Evolutionary conservation across 2,888 invertebrate species (phyloP).

Genomic region (Thecophora atra): DNA sequence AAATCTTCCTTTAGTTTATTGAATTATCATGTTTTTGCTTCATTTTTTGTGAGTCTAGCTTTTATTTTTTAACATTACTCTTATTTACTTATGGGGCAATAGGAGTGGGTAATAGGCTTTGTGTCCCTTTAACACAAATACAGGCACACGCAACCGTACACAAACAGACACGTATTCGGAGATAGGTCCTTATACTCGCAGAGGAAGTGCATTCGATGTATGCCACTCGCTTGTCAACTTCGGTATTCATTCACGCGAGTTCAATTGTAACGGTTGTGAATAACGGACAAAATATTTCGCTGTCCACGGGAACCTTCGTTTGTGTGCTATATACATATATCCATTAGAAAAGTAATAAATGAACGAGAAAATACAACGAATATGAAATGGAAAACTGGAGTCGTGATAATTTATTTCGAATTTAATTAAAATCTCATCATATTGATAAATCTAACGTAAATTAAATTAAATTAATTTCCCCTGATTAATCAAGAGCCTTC

Average conservation of each 20-base stretch:
- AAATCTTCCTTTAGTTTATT: not conserved
- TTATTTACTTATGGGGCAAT: not conserved
- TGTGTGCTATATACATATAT: no score
- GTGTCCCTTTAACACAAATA: not conserved
- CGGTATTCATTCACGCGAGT: slow-evolving; percentile 15
- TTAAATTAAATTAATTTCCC: no score
- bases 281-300: not conserved
- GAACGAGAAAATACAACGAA: no score
- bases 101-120: no score
- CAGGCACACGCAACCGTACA: not conserved
- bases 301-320: not conserved
- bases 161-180: slow-evolving; percentile 4
- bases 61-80: not conserved
- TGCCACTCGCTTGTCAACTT: slow-evolving; percentile 10
- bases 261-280: slow-evolving; percentile 33
- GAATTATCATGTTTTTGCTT: not conserved
- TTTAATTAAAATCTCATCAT: no score
- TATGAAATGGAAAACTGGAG: no score
- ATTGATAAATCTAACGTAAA: no score
- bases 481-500: no score
- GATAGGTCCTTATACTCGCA: not conserved
- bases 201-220: slow-evolving; percentile 25
- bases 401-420: no score
- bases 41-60: not conserved
- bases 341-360: no score